Percentiles rank a stretch among this genome's conserved stretches.
Conservation (phyloP, 2,797 vertebrate species). For the Falco biarmicus region DNA sequence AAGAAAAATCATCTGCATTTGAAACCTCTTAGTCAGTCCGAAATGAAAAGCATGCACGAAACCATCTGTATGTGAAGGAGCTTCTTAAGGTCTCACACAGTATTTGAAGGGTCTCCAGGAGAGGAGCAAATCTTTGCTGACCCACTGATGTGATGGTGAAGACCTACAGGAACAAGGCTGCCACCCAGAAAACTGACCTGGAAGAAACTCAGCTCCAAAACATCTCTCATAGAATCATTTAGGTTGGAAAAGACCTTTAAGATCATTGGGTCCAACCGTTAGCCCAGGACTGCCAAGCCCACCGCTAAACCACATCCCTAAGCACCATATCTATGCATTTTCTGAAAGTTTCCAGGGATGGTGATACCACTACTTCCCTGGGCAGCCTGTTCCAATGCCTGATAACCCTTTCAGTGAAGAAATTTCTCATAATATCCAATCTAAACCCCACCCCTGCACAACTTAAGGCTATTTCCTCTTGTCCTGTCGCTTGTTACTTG, state of each 20-base stretch:
- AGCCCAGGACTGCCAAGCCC: too few species aligned
- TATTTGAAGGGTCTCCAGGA: not conserved
- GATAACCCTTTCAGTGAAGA: too few species aligned
- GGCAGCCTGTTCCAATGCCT: too few species aligned
- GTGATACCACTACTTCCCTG: too few species aligned
- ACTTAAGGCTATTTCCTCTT: too few species aligned
- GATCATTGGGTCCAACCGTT: too few species aligned
- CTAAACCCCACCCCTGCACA: too few species aligned
- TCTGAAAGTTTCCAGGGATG: too few species aligned
- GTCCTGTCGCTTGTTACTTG: too few species aligned
- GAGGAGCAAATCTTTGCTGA: not conserved
- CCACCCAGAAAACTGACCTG: not conserved
- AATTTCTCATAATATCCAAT: too few species aligned
- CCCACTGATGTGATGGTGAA: not conserved
- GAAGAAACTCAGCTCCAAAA: not conserved
- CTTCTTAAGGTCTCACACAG: not conserved
- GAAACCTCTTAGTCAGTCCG: not conserved
- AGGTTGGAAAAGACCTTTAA: not conserved
- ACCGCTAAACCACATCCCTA: not conserved
- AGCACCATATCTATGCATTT: too few species aligned
- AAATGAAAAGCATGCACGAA: not conserved
- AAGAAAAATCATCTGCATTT: not conserved
- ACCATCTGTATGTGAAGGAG: rapidly evolving
- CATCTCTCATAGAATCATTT: not conserved
- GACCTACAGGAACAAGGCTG: not conserved